Evolutionary conservation across 1,140 invertebrate species (phyloP), one percentile per base, ranked within the genome.

Genomic region (Andrena cerasifolii): DNA sequence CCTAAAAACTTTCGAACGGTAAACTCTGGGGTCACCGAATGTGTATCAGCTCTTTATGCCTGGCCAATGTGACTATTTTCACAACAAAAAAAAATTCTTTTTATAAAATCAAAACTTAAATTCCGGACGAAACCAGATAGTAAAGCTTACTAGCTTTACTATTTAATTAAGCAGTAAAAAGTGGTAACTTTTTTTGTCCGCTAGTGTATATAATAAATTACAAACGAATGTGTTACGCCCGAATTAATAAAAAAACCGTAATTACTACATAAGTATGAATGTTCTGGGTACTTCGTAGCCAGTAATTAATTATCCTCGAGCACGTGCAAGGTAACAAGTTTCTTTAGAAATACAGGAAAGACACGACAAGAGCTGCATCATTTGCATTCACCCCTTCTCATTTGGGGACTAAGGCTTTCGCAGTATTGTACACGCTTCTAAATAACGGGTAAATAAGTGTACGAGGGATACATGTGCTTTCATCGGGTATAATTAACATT

Each of bases 301-400:
- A n/a, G n/a, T 21, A 51, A 73, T 73, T 73, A 73, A 73, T 75
- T 75, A 75, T 75, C 56, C 40, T 12, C n/a, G n/a, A n/a, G n/a
- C n/a, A n/a, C 71, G 47, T 63, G 59, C 14, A 28, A 16, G 61
- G 62, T 54, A 58, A 51, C 45, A 63, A 53, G 26, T 26, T 58
- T 40, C 51, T 58, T 51, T 58, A 56, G 28, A 28, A 47, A 63
- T n/a, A 53, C 28, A 24, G 24, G 21, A 47, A 21, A 24, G 59
- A 8, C 16, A 43, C 33, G 43, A 21, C 31, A 21, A 59, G 54
- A 59, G 24, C 26, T 59, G 68, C 26, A 59, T 26, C 58, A 40
- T 75, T 74, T 66, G 49, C 62, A 75, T 75, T 75, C 24, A 75
- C 56, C 73, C 49, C 26, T 31, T 21, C 47, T 75, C 28, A 43